Conservation (phyloP, 2,888 invertebrate genomes). For the Hirudinaria manillensis region DNA sequence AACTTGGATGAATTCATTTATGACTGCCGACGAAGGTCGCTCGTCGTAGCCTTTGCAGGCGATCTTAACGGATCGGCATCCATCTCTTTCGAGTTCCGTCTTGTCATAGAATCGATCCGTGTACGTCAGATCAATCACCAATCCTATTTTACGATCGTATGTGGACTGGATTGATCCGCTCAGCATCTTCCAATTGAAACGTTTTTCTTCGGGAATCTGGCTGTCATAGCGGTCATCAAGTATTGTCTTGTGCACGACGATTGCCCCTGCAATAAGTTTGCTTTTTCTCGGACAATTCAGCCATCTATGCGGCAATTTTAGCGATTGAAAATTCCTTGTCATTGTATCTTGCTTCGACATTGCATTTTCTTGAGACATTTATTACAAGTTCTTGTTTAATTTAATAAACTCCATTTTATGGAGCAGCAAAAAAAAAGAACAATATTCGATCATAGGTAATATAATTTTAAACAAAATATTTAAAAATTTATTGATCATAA, state of each 20-base stretch:
- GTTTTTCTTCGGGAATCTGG: conserved; percentile 73
- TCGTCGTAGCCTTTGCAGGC: conserved; percentile 68
- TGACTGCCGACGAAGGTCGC: not conserved
- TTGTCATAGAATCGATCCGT: conserved; percentile 85
- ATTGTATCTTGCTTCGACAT: too few species aligned
- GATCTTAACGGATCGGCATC: conserved; percentile 78
- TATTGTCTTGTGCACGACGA: conserved; percentile 91
- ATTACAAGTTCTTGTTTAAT: too few species aligned
- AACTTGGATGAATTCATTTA: not conserved
- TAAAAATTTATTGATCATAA: too few species aligned
- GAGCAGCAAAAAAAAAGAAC: too few species aligned
- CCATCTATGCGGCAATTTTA: conserved; percentile 55
- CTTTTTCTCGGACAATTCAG: conserved; percentile 57
- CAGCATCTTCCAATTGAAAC: conserved; percentile 82
- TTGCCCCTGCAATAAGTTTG: conserved; percentile 58
- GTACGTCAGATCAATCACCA: conserved; percentile 95
- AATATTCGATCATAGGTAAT: too few species aligned
- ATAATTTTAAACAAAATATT: too few species aligned
- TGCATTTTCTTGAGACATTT: too few species aligned
- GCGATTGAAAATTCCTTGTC: too few species aligned
- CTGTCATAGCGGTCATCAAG: conserved; percentile 73
- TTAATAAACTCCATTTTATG: too few species aligned
- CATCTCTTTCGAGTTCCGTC: conserved; percentile 66
- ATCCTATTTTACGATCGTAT: conserved; percentile 72
- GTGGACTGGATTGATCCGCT: conserved; percentile 67